Base-by-base conservation (phyloP, 2,113 vertebrate species). In the Cynoglossus semilaevis region DNA sequence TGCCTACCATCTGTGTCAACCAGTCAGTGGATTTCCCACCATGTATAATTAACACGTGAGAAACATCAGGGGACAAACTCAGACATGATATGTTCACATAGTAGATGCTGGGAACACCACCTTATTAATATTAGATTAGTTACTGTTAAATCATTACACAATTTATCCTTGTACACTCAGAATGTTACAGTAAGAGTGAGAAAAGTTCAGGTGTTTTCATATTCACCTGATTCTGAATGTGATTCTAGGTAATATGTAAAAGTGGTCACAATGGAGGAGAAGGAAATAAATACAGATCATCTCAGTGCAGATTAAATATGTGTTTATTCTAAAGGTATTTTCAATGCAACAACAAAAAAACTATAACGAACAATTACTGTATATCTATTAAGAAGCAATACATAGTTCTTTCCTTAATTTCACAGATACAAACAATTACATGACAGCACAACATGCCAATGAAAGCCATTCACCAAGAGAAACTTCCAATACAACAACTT, bases 281-380 rank as follows among this genome's bases (percentile, higher is more conserved):
- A 18, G 12, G 46, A 70, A 49, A 70, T 11, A 9, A 48, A 10
- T 12, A 5, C 18, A 51, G 47, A n/a, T n/a, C 12, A 15, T 43
- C 17, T 9, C 4, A 9, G 17, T 22, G 22, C 73, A 70, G 36
- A 74, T 85, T 79, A 83, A 82, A 83, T 76, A 83, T 40, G 35
- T 35, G 53, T 89, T 89, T 88, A 81, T 87, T 86, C 54, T 64
- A 67, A 79, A 58, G 48, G 22, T 49, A 55, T 45, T 70, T 68
- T 58, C 46, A 49, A 61, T 66, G 16, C 64, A 1, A 57, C 71
- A 42, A 53, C 7, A 63, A 40, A 9, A 53, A 42, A 5, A 36
- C 1, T 11, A 58, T 45, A 66, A 64, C 15, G 35, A 47, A 52
- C 7, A 53, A 37, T 19, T n/a, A n/a, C n/a, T n/a, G n/a, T n/a